phyloP scores from a whole-genome alignment of 2,113 vertebrate species.

The Atrichornis clamosus region DNA sequence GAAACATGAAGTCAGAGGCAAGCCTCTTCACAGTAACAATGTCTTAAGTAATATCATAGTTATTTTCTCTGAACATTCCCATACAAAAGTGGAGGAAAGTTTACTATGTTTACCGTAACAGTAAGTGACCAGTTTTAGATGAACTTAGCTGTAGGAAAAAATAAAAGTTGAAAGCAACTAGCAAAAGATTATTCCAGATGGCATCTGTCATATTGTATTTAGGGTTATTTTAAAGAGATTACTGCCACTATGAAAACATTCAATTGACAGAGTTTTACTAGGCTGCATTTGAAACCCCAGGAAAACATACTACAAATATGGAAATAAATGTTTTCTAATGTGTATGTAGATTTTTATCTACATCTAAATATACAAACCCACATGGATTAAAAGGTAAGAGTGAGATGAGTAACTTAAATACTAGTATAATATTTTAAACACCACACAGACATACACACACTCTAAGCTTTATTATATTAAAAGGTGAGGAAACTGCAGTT shows the following conservation, averaged over 20 bases:
- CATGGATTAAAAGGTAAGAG: slow-evolving; percentile 4
- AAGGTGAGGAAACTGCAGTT: slow-evolving; percentile 25
- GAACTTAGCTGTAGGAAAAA: slow-evolving; percentile 77
- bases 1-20: background rate
- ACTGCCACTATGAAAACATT: slow-evolving; percentile 76
- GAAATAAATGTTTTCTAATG: slow-evolving; percentile 12
- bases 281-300: slow-evolving; percentile 63
- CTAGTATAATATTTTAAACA: slow-evolving; percentile 11
- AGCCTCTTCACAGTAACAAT: background rate
- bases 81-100: background rate
- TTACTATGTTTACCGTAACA: slow-evolving; percentile 33
- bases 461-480: slow-evolving; percentile 17
- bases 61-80: background rate
- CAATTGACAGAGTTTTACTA: slow-evolving; percentile 72
- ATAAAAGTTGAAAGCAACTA: slow-evolving; percentile 79
- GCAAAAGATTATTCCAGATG: slow-evolving; percentile 81
- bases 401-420: background rate
- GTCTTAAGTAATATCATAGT: background rate
- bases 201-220: slow-evolving; percentile 82
- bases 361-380: background rate
- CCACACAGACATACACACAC: background rate
- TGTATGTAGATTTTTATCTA: background rate
- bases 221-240: slow-evolving; percentile 81
- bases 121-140: slow-evolving; percentile 72
- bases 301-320: slow-evolving; percentile 55